Evolutionary conservation across 92 coral and sea anemone species (phyloP).

Genomic region (Epizoanthus scotinus): DNA sequence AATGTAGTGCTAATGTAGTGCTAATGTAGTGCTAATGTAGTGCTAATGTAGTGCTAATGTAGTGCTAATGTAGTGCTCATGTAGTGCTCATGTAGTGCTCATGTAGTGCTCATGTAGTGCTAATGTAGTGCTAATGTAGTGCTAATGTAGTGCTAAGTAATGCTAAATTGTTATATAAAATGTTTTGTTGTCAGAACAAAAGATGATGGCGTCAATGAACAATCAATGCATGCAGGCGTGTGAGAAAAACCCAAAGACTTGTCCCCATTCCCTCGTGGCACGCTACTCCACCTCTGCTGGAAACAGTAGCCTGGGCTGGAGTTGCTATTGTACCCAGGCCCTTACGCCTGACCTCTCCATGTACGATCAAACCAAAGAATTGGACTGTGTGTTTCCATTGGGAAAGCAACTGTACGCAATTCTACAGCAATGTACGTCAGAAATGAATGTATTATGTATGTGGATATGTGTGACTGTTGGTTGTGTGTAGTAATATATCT

Average conservation of each 20-base stretch:
- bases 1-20: too few relatives aligned
- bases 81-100: too few relatives aligned
- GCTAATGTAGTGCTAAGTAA: too few relatives aligned
- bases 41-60: too few relatives aligned
- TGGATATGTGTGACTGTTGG: too few relatives aligned
- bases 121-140: too few relatives aligned
- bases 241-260: neutral
- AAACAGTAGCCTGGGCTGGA: constrained; percentile 20
- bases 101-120: too few relatives aligned
- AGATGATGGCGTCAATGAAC: constrained; percentile 22
- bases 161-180: neutral
- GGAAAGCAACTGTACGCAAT: neutral
- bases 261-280: constrained; percentile 29
- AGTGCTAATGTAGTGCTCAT: too few relatives aligned
- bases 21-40: too few relatives aligned
- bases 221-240: neutral
- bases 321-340: constrained; percentile 31
- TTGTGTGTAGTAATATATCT: too few relatives aligned
- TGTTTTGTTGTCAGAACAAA: constrained; percentile 12
- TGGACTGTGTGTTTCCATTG: constrained; percentile 15
- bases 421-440: constrained; percentile 14
- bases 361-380: constrained; percentile 16
- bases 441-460: too few relatives aligned
- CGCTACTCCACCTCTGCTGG: constrained; percentile 27
- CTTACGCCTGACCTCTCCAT: constrained; percentile 28